phyloP scores from a whole-genome alignment of 2,113 vertebrate species.

The Haliaeetus leucogaster region DNA sequence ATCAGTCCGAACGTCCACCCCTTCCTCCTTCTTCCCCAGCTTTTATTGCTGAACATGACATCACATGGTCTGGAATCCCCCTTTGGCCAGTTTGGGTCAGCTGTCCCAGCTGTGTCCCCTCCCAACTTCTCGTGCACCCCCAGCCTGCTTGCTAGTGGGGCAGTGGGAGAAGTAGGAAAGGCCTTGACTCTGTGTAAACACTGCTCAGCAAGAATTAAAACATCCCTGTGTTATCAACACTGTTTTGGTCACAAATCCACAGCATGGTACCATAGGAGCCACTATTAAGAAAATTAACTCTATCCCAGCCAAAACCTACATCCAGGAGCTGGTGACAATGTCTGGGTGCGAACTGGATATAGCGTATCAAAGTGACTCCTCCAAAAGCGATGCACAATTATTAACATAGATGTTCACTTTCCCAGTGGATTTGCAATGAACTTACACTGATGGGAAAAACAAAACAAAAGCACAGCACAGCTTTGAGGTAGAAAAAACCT shows the following conservation, averaged over 20 bases:
- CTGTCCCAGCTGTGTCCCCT: neutral
- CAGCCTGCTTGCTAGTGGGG: fast-evolving
- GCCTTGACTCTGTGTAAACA: fast-evolving
- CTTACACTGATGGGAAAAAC: neutral
- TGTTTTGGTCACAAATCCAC: neutral
- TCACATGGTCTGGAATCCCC: neutral
- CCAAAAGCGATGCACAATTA: neutral
- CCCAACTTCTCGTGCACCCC: fast-evolving
- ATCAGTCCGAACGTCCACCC: fast-evolving
- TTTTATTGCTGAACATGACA: neutral
- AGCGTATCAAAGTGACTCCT: neutral
- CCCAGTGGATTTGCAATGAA: neutral
- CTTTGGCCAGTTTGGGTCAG: neutral
- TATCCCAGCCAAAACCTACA: neutral
- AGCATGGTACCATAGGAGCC: neutral
- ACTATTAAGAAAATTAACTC: neutral
- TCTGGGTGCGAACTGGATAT: neutral
- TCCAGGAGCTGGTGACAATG: neutral
- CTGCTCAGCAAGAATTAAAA: neutral
- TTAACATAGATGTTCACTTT: neutral
- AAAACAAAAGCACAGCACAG: neutral
- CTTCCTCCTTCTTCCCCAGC: neutral
- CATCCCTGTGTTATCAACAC: neutral
- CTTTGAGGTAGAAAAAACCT: neutral
- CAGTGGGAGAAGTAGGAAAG: neutral